These are phyloP conservation scores for Strigamia maritima DNA, from an alignment of 2,888 invertebrate species.

Conservation along the genomic window DNA sequence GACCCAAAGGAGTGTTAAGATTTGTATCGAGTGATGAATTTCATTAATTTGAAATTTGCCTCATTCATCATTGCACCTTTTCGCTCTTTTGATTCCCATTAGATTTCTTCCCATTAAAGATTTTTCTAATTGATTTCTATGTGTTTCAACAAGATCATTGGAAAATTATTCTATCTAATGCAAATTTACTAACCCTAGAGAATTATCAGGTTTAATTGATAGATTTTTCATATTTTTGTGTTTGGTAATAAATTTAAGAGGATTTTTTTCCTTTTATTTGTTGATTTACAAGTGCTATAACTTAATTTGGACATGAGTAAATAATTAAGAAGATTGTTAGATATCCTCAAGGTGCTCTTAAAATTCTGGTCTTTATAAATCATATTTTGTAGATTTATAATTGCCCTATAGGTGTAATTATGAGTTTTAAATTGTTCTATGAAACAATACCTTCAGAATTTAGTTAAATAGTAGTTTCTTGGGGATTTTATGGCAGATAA, in stretches of 20 bases:
- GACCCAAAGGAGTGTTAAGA: background rate
- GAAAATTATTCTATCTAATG: too few species aligned
- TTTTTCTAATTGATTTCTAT: too few species aligned
- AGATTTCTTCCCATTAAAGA: too few species aligned
- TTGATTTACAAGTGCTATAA: background rate
- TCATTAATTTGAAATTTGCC: conserved; percentile 4
- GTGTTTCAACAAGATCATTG: too few species aligned
- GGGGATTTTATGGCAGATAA: too few species aligned
- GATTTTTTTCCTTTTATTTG: too few species aligned
- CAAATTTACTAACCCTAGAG: too few species aligned
- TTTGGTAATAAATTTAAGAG: too few species aligned
- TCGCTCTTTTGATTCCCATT: background rate
- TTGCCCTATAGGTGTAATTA: background rate
- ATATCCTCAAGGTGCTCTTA: background rate
- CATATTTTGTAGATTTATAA: background rate
- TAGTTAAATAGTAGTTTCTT: background rate
- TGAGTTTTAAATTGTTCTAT: background rate
- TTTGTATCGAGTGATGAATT: conserved; percentile 4
- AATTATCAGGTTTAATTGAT: too few species aligned
- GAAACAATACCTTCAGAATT: too few species aligned
- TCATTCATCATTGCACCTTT: background rate
- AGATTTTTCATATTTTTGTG: too few species aligned
- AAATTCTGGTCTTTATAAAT: background rate
- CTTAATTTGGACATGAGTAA: background rate
- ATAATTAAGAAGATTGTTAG: background rate